Evolutionary conservation across 2,797 vertebrate species (phyloP), one percentile per base, ranked within the genome.

Genomic region (Molothrus aeneus): DNA sequence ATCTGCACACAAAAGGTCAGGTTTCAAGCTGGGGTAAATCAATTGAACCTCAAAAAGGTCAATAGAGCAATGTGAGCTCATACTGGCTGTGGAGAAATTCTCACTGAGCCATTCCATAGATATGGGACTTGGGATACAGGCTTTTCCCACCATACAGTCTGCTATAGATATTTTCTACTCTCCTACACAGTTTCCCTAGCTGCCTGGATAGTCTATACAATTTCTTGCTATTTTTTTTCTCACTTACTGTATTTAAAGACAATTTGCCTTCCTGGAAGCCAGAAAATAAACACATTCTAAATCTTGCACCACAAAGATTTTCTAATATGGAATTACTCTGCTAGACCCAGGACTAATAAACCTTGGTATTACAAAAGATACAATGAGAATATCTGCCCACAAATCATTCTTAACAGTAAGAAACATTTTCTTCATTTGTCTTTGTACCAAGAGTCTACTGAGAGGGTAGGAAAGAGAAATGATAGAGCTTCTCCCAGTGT

Each of bases 1-100:
- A 95, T 96, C 93, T 87, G 57, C 78, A 95, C 74, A 82, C 48
- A 51, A 80, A 93, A 95, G 96, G 90, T 86, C 86, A 94, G 80
- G 64, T 69, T 87, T 93, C 90, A 90, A 87, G 88, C 83, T 48
- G 20, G 53, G 18, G 38, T 71, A 88, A 92, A 93, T 51, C 87
- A 79, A 42, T 1, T 84, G 70, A 92, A 90, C 80, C 80, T 69
- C 21, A 4, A 25, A 90, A 93, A 94, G 91, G 92, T 92, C 92
- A 93, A 51, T 0, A 91, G 82, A 84, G 85, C 87, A 80, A 75
- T 17, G 32, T 8, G 16, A 84, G 64, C 43, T 74, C 7, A 1
- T 71, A 45, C 26, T 1, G 5, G 43, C 56, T 1, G 4, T 79
- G 45, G 4, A 92, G 63, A 86, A 92, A 90, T 88, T 84, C 71